Conservation (phyloP, 1,140 invertebrate species). For the Proales similis region DNA sequence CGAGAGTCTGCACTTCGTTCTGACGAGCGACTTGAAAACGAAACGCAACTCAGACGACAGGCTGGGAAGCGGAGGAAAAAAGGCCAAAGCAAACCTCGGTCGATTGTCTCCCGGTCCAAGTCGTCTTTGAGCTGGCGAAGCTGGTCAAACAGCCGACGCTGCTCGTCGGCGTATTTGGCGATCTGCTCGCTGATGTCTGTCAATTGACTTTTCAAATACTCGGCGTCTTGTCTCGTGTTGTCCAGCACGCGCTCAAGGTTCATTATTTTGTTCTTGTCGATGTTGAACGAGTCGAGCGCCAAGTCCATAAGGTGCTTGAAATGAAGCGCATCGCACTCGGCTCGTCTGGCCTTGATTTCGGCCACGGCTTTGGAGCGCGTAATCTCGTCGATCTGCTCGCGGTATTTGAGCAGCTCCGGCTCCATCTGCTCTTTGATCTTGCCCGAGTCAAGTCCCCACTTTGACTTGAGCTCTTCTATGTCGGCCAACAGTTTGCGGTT, state of each 20-base stretch:
- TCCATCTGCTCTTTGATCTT: conserved; percentile 56
- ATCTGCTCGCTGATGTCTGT: conserved; percentile 26
- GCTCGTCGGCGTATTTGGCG: conserved; percentile 11
- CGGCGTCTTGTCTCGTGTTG: conserved; percentile 1
- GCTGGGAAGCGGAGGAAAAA: too few species aligned
- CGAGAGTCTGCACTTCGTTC: conserved; percentile 38
- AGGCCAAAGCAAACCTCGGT: too few species aligned
- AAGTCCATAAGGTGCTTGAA: conserved; percentile 37
- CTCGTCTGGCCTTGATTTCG: conserved; percentile 35
- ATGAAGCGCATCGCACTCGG: conserved; percentile 28
- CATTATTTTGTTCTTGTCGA: conserved; percentile 19
- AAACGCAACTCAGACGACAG: too few species aligned
- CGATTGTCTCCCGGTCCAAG: conserved; percentile 29
- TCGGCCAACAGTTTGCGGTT: conserved; percentile 49
- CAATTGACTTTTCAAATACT: conserved; percentile 1
- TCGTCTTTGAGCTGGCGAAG: conserved; percentile 32
- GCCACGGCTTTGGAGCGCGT: conserved; percentile 44
- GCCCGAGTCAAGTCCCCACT: conserved; percentile 49
- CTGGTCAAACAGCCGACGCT: conserved; percentile 23
- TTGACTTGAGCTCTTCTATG: conserved; percentile 28
- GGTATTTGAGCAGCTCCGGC: conserved; percentile 50
- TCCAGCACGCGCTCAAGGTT: conserved; percentile 12
- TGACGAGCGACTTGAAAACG: conserved; percentile 15
- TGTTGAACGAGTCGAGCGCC: conserved; percentile 29
- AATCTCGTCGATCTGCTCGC: conserved; percentile 47